Evolutionary conservation across 2,888 invertebrate species (phyloP).

Genomic region (Chorisops tibialis): DNA sequence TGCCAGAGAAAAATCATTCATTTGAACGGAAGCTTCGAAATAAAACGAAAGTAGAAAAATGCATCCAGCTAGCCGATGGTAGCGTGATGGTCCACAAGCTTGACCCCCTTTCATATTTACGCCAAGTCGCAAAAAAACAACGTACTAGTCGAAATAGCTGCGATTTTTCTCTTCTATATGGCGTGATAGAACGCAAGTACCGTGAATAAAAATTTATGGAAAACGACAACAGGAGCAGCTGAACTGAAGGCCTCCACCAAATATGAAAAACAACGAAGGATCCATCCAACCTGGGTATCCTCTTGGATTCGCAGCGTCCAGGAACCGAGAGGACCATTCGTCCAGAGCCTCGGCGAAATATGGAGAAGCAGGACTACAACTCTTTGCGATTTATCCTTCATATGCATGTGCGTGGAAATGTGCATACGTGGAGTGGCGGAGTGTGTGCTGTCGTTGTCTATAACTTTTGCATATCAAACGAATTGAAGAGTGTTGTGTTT

Average conservation of each 20-base stretch:
- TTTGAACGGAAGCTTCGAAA: too few relatives aligned
- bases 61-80: too few relatives aligned
- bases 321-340: slow-evolving; percentile 9
- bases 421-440: neutral
- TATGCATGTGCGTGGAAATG: slow-evolving; percentile 19
- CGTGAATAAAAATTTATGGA: slow-evolving; percentile 32
- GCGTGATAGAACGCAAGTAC: slow-evolving; percentile 27
- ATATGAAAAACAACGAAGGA: slow-evolving; percentile 3
- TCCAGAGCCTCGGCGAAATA: neutral
- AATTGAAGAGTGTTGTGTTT: slow-evolving; percentile 30
- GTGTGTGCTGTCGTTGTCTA: slow-evolving; percentile 21
- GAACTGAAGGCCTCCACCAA: slow-evolving; percentile 26
- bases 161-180: slow-evolving; percentile 9
- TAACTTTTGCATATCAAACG: slow-evolving; percentile 35
- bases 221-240: slow-evolving; percentile 32
- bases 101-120: too few relatives aligned
- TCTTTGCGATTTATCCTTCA: slow-evolving; percentile 11
- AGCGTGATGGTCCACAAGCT: too few relatives aligned
- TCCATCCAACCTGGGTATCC: neutral
- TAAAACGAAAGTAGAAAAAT: too few relatives aligned
- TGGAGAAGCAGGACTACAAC: neutral
- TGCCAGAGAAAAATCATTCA: too few relatives aligned
- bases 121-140: neutral
- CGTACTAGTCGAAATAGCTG: slow-evolving; percentile 5
- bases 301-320: neutral